A percentile compares a stretch with the other conserved stretches of the same genome.
These are phyloP conservation scores for Heliconius ismenius DNA, from an alignment of 2,888 invertebrate species.

Conservation along the genomic window DNA sequence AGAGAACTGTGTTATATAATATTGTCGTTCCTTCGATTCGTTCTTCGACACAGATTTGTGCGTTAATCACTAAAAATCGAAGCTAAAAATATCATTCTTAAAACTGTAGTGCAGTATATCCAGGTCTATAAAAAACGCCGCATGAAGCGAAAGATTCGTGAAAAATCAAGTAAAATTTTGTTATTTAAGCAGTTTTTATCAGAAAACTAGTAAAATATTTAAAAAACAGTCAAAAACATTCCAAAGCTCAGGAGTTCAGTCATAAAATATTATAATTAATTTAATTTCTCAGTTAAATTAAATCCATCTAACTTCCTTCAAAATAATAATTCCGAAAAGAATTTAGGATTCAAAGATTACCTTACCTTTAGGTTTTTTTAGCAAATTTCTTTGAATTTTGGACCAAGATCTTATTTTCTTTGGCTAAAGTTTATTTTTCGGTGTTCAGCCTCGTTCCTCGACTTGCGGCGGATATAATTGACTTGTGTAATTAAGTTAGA, in stretches of 20 bases:
- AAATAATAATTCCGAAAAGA: conserved; percentile 44
- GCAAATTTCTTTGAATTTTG: conserved; percentile 11
- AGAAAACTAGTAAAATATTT: neutral
- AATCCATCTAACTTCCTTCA: conserved; percentile 47
- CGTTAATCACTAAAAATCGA: too few species aligned
- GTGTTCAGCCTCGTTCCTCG: neutral
- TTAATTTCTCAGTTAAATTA: conserved; percentile 41
- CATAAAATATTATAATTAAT: conserved; percentile 32
- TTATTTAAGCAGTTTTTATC: neutral
- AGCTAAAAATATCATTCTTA: too few species aligned
- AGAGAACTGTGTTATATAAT: too few species aligned
- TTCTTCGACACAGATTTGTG: too few species aligned
- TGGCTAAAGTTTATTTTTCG: conserved; percentile 16
- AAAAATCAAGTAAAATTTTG: neutral
- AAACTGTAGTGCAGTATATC: too few species aligned
- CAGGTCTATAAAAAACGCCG: too few species aligned
- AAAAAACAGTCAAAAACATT: neutral
- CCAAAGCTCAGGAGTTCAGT: neutral
- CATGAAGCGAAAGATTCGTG: too few species aligned
- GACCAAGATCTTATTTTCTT: neutral
- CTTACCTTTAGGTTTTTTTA: conserved; percentile 36
- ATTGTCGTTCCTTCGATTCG: too few species aligned
- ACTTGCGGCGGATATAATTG: conserved; percentile 31
- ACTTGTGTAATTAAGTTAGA: conserved; percentile 45
- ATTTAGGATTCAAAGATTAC: conserved; percentile 38